These are phyloP conservation scores for Drosophila subobscura DNA, from an alignment of 1,140 invertebrate genomes.

Conservation along the genomic window DNA sequence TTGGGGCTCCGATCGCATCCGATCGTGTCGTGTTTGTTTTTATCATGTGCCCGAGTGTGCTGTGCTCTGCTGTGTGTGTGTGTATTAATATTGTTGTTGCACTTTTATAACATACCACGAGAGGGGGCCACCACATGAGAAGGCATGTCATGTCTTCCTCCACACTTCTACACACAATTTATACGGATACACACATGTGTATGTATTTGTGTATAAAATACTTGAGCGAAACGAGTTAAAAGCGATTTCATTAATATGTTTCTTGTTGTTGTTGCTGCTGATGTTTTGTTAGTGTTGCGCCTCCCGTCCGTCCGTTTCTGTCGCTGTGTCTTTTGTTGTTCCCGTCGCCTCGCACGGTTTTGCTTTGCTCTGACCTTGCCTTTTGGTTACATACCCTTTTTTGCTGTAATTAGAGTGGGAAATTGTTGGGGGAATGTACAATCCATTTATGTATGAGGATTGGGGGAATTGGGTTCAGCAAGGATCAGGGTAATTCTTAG, in stretches of 20 bases:
- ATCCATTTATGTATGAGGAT: neutral
- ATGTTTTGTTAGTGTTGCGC: constrained; percentile 29
- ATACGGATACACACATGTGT: neutral
- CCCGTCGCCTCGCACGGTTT: constrained; percentile 2
- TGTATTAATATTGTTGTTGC: constrained; percentile 70
- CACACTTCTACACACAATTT: constrained; percentile 23
- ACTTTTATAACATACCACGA: constrained; percentile 64
- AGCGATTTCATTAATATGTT: constrained; percentile 80
- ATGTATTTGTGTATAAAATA: constrained; percentile 46
- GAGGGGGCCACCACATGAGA: constrained; percentile 22
- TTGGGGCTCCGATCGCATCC: constrained; percentile 5
- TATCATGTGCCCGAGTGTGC: constrained; percentile 53
- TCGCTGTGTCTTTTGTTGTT: constrained; percentile 19
- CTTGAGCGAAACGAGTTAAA: constrained; percentile 80
- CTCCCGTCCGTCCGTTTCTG: constrained; percentile 24
- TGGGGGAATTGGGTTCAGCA: neutral
- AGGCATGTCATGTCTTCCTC: constrained; percentile 40
- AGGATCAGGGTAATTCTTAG: neutral
- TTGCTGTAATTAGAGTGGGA: constrained; percentile 31
- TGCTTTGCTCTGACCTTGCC: constrained; percentile 29
- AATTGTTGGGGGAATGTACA: constrained; percentile 7
- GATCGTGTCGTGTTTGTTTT: constrained; percentile 72
- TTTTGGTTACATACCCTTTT: constrained; percentile 28
- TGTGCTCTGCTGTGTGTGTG: constrained; percentile 14
- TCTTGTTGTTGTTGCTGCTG: constrained; percentile 54